These are phyloP conservation scores for Zaprionus lineosus DNA, from an alignment of 2,888 invertebrate genomes.

Conservation along the genomic window DNA sequence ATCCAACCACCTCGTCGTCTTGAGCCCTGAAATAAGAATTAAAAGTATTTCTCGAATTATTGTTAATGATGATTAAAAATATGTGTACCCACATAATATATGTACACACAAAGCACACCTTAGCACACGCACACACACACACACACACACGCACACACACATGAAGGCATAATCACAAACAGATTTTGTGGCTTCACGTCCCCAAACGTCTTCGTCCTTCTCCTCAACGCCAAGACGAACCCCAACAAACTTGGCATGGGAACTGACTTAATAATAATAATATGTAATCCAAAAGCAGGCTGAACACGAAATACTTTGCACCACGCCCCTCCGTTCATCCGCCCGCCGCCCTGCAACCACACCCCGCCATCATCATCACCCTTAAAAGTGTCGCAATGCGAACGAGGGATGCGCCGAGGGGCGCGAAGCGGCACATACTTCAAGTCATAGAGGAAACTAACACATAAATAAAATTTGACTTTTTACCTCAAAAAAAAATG, in stretches of 20 bases:
- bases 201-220: slow-evolving; percentile 43
- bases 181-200: slow-evolving; percentile 36
- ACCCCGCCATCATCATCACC: no score
- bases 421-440: no score
- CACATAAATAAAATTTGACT: no score
- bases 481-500: no score
- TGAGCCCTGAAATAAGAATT: slow-evolving; percentile 57
- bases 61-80: slow-evolving; percentile 82
- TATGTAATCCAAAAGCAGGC: slow-evolving; percentile 1
- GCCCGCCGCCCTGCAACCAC: no score
- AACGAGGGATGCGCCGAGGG: no score
- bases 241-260: slow-evolving; percentile 32
- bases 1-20: slow-evolving; percentile 29
- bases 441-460: no score
- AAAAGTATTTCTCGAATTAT: slow-evolving; percentile 81
- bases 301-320: not conserved
- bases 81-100: slow-evolving; percentile 66
- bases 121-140: slow-evolving; percentile 33
- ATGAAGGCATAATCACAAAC: slow-evolving; percentile 35
- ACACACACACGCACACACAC: slow-evolving; percentile 1
- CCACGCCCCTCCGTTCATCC: not conserved
- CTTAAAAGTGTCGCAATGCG: no score
- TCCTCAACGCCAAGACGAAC: slow-evolving; percentile 30
- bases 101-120: slow-evolving; percentile 56
- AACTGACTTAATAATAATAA: slow-evolving; percentile 50